Percentiles rank a stretch among this genome's conserved stretches.
Conservation (phyloP, 2,797 vertebrate species). For the Apogon talboti region DNA sequence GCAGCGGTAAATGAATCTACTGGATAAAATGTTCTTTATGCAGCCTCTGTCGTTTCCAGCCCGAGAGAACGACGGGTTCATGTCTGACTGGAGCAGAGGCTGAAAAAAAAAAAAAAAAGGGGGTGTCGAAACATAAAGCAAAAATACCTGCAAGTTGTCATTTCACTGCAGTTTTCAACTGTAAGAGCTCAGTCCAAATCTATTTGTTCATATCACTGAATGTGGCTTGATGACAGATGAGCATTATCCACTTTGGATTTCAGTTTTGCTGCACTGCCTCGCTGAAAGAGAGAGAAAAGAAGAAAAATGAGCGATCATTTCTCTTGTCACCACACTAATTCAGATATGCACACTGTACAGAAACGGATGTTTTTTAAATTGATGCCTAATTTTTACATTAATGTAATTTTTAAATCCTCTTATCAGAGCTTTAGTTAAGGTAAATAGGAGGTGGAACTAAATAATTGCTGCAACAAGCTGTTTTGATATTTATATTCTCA, state of each 20-base stretch:
- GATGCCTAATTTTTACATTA: conserved; percentile 77
- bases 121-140: conserved; percentile 29
- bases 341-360: conserved; percentile 83
- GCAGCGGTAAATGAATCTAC: conserved; percentile 35
- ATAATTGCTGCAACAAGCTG: conserved; percentile 79
- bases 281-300: conserved; percentile 15
- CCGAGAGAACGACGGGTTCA: conserved; percentile 17
- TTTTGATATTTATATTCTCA: conserved; percentile 86
- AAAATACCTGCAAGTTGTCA: conserved; percentile 41
- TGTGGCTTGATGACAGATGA: conserved; percentile 59
- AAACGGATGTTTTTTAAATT: conserved; percentile 71
- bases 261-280: conserved; percentile 47
- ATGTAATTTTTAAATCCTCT: conserved; percentile 70
- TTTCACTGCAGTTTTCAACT: conserved; percentile 55
- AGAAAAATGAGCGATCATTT: conserved; percentile 20
- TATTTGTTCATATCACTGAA: conserved; percentile 70
- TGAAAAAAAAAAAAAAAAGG: conserved; percentile 6
- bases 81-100: conserved; percentile 13
- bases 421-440: conserved; percentile 76
- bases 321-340: conserved; percentile 73
- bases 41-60: conserved; percentile 24
- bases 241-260: conserved; percentile 50
- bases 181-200: conserved; percentile 69
- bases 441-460: conserved; percentile 72
- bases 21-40: conserved; percentile 39